phyloP scores from a whole-genome alignment of 2,888 invertebrate species.

The Drosophila monieri region DNA sequence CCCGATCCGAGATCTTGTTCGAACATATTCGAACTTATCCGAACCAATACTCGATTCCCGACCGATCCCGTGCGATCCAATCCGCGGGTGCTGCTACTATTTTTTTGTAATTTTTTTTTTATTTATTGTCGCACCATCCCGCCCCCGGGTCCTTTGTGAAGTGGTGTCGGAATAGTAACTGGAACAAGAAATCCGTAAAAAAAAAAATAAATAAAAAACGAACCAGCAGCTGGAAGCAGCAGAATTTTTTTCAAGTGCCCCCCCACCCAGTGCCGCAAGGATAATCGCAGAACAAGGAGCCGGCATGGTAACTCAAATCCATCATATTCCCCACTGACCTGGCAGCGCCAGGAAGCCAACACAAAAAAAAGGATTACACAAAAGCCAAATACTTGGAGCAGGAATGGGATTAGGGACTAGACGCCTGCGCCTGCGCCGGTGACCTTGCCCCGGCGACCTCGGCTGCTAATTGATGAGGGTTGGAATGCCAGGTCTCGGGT shows the following conservation, averaged over 20 bases:
- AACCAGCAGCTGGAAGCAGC: not conserved
- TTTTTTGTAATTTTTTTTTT: conserved; percentile 3
- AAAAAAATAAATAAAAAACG: not conserved
- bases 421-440: conserved; percentile 36
- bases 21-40: not conserved
- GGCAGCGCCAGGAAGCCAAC: too few species aligned
- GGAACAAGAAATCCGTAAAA: too few species aligned
- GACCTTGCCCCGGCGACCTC: conserved; percentile 38
- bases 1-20: conserved; percentile 1
- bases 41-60: not conserved
- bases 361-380: conserved; percentile 25
- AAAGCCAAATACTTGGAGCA: not conserved
- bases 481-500: not conserved
- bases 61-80: conserved; percentile 2
- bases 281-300: conserved; percentile 2
- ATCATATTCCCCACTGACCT: conserved; percentile 14
- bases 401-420: not conserved
- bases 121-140: not conserved
- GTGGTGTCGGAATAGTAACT: not conserved
- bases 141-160: conserved; percentile 11
- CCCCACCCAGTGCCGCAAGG: conserved; percentile 12
- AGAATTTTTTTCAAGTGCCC: conserved; percentile 37
- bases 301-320: conserved; percentile 37
- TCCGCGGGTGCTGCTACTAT: conserved; percentile 1
- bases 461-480: conserved; percentile 54